Base-by-base conservation (phyloP, 2,797 vertebrate genomes). In the Cynodonichthys magdalenae region DNA sequence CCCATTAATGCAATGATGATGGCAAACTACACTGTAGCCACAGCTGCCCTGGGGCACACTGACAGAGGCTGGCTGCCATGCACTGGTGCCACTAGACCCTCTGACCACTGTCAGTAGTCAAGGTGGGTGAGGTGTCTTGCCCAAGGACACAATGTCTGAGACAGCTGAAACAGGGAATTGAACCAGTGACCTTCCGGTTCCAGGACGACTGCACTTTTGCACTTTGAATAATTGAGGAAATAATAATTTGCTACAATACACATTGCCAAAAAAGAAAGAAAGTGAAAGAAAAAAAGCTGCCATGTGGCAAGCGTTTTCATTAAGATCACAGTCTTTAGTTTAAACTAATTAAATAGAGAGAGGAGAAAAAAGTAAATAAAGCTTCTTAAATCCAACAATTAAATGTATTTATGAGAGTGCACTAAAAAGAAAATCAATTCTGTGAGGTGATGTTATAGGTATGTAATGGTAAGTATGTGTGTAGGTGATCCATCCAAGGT, bases 391-490 rank as follows among this genome's bases (percentile, higher is more conserved):
- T 72, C 55, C 52, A 9, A 34, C 15, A 79, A 75, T 62, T 68
- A 69, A 73, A 75, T 50, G 59, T 63, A 48, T 24, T 20, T 11
- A 47, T 53, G 47, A 47, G 42, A 27, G 45, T 3, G 36, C 4
- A 46, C n/a, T 17, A 12, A 14, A 53, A 54, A 51, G 24, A 28
- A 64, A 78, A 79, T 80, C 52, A 69, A 79, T 73, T 61, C 65
- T 20, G 59, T 56, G 58, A 51, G 15, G 39, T 62, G 31, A 18
- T 28, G 45, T 55, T 66, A 56, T 53, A 50, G n/a, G 44, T 19
- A 27, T 29, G 41, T 28, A 59, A 59, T 54, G 57, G 44, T 54
- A 53, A 81, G 24, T 56, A 71, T 60, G 48, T 57, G 53, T 48
- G 66, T 63, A 60, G 61, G 47, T 0, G 0, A 51, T 45, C 15